These are phyloP conservation scores for Hirtodrosophila histrioides DNA, from an alignment of 2,888 invertebrate species.

Conservation along the genomic window DNA sequence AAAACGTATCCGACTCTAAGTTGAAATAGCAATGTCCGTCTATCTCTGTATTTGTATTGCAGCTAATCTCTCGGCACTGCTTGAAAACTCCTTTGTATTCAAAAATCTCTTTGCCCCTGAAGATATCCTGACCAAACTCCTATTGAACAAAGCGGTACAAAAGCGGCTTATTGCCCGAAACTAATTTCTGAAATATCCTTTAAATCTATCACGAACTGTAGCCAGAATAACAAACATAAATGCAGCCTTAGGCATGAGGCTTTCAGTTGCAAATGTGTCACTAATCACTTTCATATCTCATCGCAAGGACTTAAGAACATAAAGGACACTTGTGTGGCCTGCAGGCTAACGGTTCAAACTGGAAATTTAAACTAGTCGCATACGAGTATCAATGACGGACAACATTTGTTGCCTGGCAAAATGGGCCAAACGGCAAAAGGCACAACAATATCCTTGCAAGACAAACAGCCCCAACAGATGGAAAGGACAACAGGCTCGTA, in stretches of 20 bases:
- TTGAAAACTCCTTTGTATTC: no score
- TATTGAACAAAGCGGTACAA: no score
- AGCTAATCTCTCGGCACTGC: no score
- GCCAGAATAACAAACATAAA: conserved; percentile 9
- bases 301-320: conserved; percentile 23
- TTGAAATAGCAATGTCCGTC: no score
- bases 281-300: conserved; percentile 46
- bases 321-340: conserved; percentile 20
- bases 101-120: no score
- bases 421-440: conserved; percentile 51
- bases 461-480: conserved; percentile 18
- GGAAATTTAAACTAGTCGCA: conserved; percentile 57
- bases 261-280: conserved; percentile 7
- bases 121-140: no score
- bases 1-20: no score
- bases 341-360: conserved; percentile 13
- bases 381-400: conserved; percentile 53
- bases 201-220: not conserved
- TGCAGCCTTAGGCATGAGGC: not conserved
- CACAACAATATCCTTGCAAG: conserved; percentile 48
- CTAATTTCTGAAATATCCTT: conserved; percentile 20
- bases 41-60: no score
- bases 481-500: conserved; percentile 11
- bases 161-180: not conserved
- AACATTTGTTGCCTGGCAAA: conserved; percentile 47